These are phyloP conservation scores for Taxidea taxus DNA, from an alignment of 2,113 vertebrate genomes.

Conservation along the genomic window DNA sequence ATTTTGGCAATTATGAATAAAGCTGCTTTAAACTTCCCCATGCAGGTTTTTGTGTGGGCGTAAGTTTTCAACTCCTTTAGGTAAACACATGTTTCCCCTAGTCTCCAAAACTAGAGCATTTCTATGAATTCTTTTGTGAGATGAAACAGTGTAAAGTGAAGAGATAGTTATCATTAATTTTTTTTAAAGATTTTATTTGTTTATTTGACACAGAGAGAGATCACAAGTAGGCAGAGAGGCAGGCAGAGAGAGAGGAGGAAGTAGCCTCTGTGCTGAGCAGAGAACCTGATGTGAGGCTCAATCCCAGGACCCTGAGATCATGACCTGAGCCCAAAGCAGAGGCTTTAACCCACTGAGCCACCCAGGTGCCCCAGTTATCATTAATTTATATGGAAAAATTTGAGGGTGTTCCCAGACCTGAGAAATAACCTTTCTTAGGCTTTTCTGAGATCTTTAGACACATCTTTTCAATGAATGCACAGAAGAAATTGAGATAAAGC, in stretches of 20 bases:
- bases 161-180: neutral
- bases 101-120: neutral
- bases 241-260: too few species aligned
- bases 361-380: neutral
- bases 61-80: neutral
- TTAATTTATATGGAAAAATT: neutral
- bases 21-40: neutral
- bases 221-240: too few species aligned
- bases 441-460: neutral
- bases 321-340: too few species aligned
- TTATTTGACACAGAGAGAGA: too few species aligned
- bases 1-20: neutral
- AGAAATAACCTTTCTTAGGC: neutral
- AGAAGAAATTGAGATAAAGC: neutral
- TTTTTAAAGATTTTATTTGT: too few species aligned
- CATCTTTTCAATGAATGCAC: neutral
- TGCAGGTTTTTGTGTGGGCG: neutral
- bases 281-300: fast-evolving
- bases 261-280: too few species aligned
- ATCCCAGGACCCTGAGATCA: too few species aligned
- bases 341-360: too few species aligned
- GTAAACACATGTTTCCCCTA: neutral
- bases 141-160: neutral
- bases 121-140: neutral
- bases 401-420: neutral